Percentiles rank a stretch among this genome's conserved stretches.
phyloP scores from a whole-genome alignment of 2,888 invertebrate genomes.

The Drosophila gaucha region DNA sequence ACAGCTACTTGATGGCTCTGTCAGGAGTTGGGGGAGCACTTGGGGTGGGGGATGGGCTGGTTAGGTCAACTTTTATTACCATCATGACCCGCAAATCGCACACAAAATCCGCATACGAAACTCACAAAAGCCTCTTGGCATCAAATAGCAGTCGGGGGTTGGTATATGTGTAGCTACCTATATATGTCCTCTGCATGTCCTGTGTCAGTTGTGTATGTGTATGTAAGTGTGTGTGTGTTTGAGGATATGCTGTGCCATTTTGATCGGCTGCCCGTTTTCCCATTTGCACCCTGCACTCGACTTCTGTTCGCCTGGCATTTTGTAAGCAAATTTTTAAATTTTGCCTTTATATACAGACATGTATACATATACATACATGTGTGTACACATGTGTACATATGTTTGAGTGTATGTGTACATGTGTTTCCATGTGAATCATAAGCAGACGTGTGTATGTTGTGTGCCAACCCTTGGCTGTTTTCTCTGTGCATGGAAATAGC shows the following conservation, averaged over 20 bases:
- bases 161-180: conserved; percentile 29
- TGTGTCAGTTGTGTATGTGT: conserved; percentile 14
- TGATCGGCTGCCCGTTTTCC: conserved; percentile 32
- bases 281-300: conserved; percentile 11
- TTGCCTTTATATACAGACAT: conserved; percentile 39
- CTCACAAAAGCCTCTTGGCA: conserved; percentile 60
- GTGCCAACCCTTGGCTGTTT: conserved; percentile 40
- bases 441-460: conserved; percentile 9
- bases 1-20: conserved; percentile 26
- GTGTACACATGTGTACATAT: background rate
- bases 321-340: conserved; percentile 76
- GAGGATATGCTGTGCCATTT: conserved; percentile 42
- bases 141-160: conserved; percentile 28
- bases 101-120: conserved; percentile 64
- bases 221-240: conserved; percentile 5
- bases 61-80: conserved; percentile 60
- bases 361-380: background rate
- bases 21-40: background rate
- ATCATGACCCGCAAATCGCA: conserved; percentile 68
- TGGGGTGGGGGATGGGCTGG: background rate
- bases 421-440: conserved; percentile 8
- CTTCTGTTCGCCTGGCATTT: conserved; percentile 75
- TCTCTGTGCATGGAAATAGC: conserved; percentile 16
- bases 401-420: conserved; percentile 2
- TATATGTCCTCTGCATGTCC: conserved; percentile 45